Conservation (phyloP, 2,797 vertebrate genomes). For the Channa striata region DNA sequence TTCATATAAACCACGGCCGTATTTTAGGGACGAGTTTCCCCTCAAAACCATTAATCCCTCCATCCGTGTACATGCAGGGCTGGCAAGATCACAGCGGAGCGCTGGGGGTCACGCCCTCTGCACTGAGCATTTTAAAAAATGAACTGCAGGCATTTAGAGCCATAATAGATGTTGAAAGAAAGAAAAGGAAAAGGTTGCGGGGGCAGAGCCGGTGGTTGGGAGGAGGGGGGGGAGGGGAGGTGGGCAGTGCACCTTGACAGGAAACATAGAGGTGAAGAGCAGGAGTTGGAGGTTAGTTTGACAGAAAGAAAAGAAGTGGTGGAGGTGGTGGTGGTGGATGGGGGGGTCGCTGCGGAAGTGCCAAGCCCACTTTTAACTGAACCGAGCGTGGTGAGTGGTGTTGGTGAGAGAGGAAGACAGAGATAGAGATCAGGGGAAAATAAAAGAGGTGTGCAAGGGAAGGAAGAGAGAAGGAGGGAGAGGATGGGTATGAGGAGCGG, state of each 20-base stretch:
- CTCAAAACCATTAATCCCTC: conserved; percentile 18
- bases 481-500: conserved; percentile 84
- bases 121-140: conserved; percentile 52
- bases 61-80: conserved; percentile 1
- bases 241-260: conserved; percentile 80
- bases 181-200: conserved; percentile 65
- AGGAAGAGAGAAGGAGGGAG: conserved; percentile 78
- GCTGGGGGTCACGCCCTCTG: conserved; percentile 47
- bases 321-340: conserved; percentile 17
- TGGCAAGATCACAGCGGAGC: conserved; percentile 34
- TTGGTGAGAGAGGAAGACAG: conserved; percentile 33
- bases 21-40: not conserved
- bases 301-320: conserved; percentile 68
- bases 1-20: not conserved
- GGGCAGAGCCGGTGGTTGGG: conserved; percentile 59
- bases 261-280: conserved; percentile 81
- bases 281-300: conserved; percentile 78
- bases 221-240: conserved; percentile 6
- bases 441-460: conserved; percentile 68
- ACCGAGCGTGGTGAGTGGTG: conserved; percentile 62
- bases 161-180: conserved; percentile 70
- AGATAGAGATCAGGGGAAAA: conserved; percentile 74
- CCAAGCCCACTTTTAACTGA: conserved; percentile 80
- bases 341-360: conserved; percentile 62
- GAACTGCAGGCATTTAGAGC: conserved; percentile 62